A percentile compares a stretch with the other conserved stretches of the same genome.
These are phyloP conservation scores for Tupiocoris notatus DNA, from an alignment of 2,888 invertebrate species.

Conservation along the genomic window DNA sequence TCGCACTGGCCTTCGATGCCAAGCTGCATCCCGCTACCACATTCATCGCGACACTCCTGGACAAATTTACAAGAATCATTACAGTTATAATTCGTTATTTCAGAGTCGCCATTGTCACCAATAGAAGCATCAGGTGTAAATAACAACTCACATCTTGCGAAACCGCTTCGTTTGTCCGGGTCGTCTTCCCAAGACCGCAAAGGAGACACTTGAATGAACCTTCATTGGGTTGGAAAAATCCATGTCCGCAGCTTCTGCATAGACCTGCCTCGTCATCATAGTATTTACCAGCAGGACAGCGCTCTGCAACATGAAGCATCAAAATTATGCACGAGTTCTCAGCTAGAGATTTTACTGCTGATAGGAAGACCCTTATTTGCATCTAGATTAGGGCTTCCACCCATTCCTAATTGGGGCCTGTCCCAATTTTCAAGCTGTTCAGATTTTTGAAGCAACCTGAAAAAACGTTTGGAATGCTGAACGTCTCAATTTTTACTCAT, in stretches of 20 bases:
- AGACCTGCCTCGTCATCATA: slow-evolving; percentile 85
- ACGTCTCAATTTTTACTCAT: too few relatives aligned
- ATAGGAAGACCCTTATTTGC: background rate
- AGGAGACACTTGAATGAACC: slow-evolving; percentile 85
- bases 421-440: too few relatives aligned
- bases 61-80: background rate
- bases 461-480: too few relatives aligned
- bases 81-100: too few relatives aligned
- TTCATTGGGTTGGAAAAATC: slow-evolving; percentile 87
- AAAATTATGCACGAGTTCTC: background rate
- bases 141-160: slow-evolving; percentile 60
- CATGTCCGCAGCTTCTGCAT: slow-evolving; percentile 90
- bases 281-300: slow-evolving; percentile 91
- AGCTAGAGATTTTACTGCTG: too few relatives aligned
- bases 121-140: too few relatives aligned
- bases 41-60: slow-evolving; percentile 84
- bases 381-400: too few relatives aligned
- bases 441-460: too few relatives aligned
- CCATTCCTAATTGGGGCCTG: too few relatives aligned
- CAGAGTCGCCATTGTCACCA: background rate
- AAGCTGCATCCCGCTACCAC: slow-evolving; percentile 79
- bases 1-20: slow-evolving; percentile 88
- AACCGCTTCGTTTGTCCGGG: slow-evolving; percentile 84
- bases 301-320: slow-evolving; percentile 60
- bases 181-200: slow-evolving; percentile 89